Conservation (phyloP, 2,797 vertebrate genomes). For the Coendou prehensilis region DNA sequence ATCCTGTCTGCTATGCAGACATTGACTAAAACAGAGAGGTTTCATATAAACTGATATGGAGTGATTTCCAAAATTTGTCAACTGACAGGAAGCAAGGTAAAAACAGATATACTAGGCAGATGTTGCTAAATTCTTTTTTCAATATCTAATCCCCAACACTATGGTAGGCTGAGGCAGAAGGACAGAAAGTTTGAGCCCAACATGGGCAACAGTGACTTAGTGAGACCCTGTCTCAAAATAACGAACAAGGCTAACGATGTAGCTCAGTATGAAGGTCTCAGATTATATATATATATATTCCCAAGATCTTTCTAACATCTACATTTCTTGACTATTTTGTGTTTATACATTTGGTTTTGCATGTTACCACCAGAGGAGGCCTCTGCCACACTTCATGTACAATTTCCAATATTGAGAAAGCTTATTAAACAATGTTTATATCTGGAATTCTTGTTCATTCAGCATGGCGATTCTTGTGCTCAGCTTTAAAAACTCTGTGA, state of each 20-base stretch:
- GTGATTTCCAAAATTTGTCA: background rate
- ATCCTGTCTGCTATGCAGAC: background rate
- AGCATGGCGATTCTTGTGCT: background rate
- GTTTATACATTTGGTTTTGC: background rate
- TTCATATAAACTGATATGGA: background rate
- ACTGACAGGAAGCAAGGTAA: background rate
- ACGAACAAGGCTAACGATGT: background rate
- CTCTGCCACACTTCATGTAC: background rate
- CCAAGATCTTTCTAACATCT: background rate
- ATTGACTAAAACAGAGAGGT: background rate
- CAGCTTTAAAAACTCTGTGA: background rate
- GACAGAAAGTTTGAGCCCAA: background rate
- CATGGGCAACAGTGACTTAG: background rate
- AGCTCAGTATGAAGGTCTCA: background rate
- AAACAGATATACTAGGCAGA: background rate
- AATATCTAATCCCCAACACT: background rate
- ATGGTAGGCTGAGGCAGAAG: background rate
- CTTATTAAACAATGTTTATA: background rate
- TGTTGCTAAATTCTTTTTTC: background rate
- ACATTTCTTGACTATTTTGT: background rate
- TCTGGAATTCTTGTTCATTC: background rate
- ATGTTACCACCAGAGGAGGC: conserved; percentile 71
- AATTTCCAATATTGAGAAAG: no score
- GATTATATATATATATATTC: no score
- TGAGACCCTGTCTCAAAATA: background rate